A percentile compares a stretch with the other conserved stretches of the same genome.
Evolutionary conservation across 2,113 vertebrate species (phyloP).

Genomic region (Antennarius striatus): DNA sequence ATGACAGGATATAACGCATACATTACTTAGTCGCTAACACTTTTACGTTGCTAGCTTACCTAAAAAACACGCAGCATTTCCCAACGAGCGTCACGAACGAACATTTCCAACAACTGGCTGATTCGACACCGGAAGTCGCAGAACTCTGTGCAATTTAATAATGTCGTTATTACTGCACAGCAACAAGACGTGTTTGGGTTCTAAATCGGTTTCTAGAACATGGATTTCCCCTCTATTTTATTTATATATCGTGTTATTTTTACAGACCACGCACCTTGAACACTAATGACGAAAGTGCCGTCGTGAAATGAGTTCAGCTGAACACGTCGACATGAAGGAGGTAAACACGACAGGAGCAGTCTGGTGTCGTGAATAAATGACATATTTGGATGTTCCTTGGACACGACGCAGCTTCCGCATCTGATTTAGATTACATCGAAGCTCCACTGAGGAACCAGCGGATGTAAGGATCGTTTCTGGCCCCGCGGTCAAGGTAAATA

Average conservation of each 20-base stretch:
- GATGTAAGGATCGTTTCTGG: constrained; percentile 58
- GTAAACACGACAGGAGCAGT: constrained; percentile 73
- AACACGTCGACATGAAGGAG: constrained; percentile 76
- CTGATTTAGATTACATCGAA: no score
- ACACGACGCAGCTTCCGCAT: no score
- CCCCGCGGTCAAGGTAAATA: constrained; percentile 39
- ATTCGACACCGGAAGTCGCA: constrained; percentile 41
- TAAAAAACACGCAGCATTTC: constrained; percentile 9
- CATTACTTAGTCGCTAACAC: accelerated
- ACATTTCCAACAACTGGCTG: not conserved
- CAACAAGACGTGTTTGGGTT: not conserved
- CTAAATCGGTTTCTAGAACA: no score
- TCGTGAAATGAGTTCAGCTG: constrained; percentile 1
- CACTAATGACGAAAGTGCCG: constrained; percentile 57
- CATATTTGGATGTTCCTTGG: not conserved
- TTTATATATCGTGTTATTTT: not conserved
- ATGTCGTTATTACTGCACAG: no score
- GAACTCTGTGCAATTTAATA: no score
- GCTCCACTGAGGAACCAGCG: constrained; percentile 17
- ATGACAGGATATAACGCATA: accelerated
- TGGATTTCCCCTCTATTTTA: no score
- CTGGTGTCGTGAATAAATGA: not conserved
- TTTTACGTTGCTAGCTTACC: not conserved
- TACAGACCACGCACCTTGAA: not conserved
- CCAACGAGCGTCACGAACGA: constrained; percentile 1